Evolutionary conservation across 2,888 invertebrate genomes (phyloP), one percentile per base, ranked within the genome.

Genomic region (Antheraea yamamai): DNA sequence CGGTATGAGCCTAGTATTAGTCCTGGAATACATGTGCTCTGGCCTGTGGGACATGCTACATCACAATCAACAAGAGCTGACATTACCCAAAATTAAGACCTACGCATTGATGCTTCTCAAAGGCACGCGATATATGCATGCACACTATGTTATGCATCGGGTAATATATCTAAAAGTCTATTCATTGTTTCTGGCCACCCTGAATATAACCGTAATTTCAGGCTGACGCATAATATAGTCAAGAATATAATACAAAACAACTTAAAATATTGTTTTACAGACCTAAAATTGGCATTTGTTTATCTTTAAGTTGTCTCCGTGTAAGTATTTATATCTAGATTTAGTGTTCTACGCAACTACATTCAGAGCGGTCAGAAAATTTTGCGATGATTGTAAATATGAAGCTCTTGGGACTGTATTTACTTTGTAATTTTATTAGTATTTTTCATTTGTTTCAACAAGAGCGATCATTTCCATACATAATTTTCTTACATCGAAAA

Each of bases 1-100:
- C 83, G 97, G 98, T 0, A 96, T 97, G 88, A 98, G 98, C 73
- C 96, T 99, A 79, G 97, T 99, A 0, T 94, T 99, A 81, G 98
- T 98, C 0, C 96, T 99, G 92, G 99, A 99, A 87, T 98, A 97
- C 90, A 97, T 99, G 97, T 97, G 98, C n/a, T 97, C 98, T 23
- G 97, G 98, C 18, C 92, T 98, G 23, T 97, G 97, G 94, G 97
- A 98, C 82, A 96, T 97, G 87, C 92, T 98, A 73, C 96, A 96
- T 83, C 97, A 97, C 82, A 95, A 95, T 61, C 95, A 96, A 74
- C 96, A 96, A 81, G 96, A 97, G 14, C 90, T 99, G 76, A 97
- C 96, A 1, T 93, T 97, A 78, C 95, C 97, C 8, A 97, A 98
- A 86, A 96, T 97, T 55, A 99, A 99, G 89, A 96, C 96, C 6